These are phyloP conservation scores for Drosophila fuyamai DNA, from an alignment of 1,140 invertebrate genomes.

Conservation along the genomic window DNA sequence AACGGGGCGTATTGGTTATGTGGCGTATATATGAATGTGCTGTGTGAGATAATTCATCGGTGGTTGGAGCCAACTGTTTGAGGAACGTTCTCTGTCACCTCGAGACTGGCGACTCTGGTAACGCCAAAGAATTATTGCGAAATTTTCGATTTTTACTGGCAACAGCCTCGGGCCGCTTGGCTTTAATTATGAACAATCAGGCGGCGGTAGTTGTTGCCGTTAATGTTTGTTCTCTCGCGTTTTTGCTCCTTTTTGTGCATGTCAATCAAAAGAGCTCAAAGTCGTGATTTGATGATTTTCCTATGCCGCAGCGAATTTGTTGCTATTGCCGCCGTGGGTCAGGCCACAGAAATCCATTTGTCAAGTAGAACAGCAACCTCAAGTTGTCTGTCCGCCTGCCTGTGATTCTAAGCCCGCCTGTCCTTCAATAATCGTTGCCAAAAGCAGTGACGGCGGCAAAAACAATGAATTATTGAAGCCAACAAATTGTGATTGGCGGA, in stretches of 20 bases:
- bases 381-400: constrained; percentile 51
- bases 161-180: constrained; percentile 55
- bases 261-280: constrained; percentile 77
- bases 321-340: constrained; percentile 32
- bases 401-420: constrained; percentile 46
- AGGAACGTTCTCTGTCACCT: constrained; percentile 52
- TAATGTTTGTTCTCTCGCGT: constrained; percentile 27
- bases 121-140: constrained; percentile 72
- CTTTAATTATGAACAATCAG: constrained; percentile 82
- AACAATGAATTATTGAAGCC: constrained; percentile 55
- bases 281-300: constrained; percentile 81
- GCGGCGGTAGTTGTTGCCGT: constrained; percentile 40
- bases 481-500: constrained; percentile 40
- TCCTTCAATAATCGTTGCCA: constrained; percentile 56
- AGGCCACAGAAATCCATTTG: constrained; percentile 68
- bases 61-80: constrained; percentile 31
- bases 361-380: constrained; percentile 63
- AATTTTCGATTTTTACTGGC: constrained; percentile 44
- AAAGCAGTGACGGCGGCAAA: constrained; percentile 42
- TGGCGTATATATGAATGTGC: constrained; percentile 15
- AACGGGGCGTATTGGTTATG: constrained; percentile 33
- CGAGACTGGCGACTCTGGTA: constrained; percentile 27
- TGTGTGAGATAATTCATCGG: constrained; percentile 65
- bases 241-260: constrained; percentile 63
- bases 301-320: constrained; percentile 39